Evolutionary conservation across 2,113 vertebrate species (phyloP).

Genomic region (Amia ocellicauda): DNA sequence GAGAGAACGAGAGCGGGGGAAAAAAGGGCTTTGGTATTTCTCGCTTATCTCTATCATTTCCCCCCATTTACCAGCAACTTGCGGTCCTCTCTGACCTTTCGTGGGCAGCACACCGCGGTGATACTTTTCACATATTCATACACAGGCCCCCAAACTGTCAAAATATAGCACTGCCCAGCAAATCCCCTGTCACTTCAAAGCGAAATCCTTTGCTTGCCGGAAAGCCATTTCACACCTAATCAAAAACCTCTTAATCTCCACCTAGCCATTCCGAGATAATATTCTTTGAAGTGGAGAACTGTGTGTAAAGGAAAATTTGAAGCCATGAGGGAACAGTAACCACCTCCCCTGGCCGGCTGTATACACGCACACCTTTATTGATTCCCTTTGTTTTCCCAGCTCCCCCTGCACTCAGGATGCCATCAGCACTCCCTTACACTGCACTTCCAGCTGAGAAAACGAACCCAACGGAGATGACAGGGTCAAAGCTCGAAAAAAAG

Average conservation of each 20-base stretch:
- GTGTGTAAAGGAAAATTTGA: background rate
- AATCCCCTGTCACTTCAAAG: conserved; percentile 15
- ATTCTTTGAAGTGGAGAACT: conserved; percentile 36
- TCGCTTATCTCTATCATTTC: conserved; percentile 16
- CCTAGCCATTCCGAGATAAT: conserved; percentile 28
- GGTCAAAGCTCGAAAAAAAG: background rate
- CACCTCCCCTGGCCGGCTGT: background rate
- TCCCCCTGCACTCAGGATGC: background rate
- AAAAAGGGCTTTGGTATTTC: background rate
- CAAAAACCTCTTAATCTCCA: conserved; percentile 37
- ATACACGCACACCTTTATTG: background rate
- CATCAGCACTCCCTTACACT: background rate
- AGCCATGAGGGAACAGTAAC: background rate
- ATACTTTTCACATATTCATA: background rate
- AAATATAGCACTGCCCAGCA: background rate
- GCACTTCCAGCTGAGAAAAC: background rate
- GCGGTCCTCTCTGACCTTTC: background rate
- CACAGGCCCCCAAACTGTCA: background rate
- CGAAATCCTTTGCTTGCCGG: conserved; percentile 13
- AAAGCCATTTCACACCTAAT: conserved; percentile 43
- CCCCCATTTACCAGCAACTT: conserved; percentile 21
- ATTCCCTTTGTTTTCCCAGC: background rate
- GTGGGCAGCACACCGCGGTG: background rate
- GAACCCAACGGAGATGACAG: background rate
- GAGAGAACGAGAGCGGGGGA: too few species aligned